phyloP scores from a whole-genome alignment of 2,113 vertebrate genomes.

The Oreotrochilus melanogaster region DNA sequence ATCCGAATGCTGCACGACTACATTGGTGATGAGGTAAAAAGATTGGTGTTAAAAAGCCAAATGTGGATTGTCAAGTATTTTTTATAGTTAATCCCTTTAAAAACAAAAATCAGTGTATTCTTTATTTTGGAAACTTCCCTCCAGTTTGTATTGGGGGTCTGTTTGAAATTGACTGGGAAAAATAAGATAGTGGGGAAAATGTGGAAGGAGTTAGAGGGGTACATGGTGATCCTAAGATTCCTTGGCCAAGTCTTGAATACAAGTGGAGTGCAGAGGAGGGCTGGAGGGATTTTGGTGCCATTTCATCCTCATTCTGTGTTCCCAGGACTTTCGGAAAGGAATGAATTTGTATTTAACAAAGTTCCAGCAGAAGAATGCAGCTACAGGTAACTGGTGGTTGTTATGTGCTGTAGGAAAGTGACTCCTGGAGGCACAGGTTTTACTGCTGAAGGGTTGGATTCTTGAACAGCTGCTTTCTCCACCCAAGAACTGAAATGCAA shows the following conservation, averaged over 20 bases:
- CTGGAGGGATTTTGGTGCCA: neutral
- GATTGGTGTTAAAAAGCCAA: neutral
- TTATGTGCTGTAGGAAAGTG: neutral
- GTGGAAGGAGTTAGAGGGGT: neutral
- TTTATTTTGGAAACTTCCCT: neutral
- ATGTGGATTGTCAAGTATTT: neutral
- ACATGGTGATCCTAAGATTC: too few species aligned
- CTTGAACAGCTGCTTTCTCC: neutral
- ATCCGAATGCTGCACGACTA: slow-evolving; percentile 98
- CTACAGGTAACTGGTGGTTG: slow-evolving; percentile 84
- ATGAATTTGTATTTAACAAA: slow-evolving; percentile 96
- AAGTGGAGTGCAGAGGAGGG: neutral
- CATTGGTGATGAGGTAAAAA: slow-evolving; percentile 93
- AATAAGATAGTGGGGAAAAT: neutral
- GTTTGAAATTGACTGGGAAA: neutral
- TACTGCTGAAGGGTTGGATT: neutral
- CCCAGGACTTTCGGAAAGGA: slow-evolving; percentile 97
- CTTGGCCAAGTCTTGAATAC: neutral
- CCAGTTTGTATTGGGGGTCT: neutral
- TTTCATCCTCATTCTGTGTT: slow-evolving; percentile 30
- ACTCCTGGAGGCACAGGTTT: neutral
- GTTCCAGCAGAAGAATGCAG: slow-evolving; percentile 97
- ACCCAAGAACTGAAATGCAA: neutral
- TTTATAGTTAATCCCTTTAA: fast-evolving
- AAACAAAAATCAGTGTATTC: neutral